Evolutionary conservation across 2,797 vertebrate genomes (phyloP).

Genomic region (Meriones psammophilus): DNA sequence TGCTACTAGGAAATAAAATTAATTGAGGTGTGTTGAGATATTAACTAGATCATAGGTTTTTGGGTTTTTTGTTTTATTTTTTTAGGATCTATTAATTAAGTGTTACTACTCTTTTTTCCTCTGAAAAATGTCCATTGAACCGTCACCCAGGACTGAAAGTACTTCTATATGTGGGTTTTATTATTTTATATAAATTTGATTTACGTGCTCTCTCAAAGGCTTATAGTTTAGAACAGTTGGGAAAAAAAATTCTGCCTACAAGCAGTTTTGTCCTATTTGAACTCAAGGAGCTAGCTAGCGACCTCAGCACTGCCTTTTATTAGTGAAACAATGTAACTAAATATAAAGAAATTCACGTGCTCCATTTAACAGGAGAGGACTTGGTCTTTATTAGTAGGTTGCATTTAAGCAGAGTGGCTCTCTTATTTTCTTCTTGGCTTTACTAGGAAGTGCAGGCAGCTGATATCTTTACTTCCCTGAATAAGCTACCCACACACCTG

Average conservation of each 20-base stretch:
- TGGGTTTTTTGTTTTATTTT: not conserved
- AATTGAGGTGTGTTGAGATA: not conserved
- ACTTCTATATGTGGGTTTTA: constrained; percentile 5
- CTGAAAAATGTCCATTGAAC: constrained; percentile 70
- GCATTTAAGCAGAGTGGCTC: not conserved
- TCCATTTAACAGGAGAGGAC: not conserved
- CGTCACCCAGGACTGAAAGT: constrained; percentile 38
- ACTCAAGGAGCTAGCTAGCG: constrained; percentile 9
- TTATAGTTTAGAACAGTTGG: constrained; percentile 32
- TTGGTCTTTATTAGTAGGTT: not conserved
- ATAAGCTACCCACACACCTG: not conserved
- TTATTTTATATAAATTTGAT: constrained; percentile 48
- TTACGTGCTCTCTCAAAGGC: constrained; percentile 18
- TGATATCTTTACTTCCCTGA: not conserved
- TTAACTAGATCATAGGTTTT: not conserved
- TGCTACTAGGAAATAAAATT: constrained; percentile 21
- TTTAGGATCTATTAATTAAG: constrained; percentile 11
- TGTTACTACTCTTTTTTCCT: constrained; percentile 37
- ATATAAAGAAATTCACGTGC: not conserved
- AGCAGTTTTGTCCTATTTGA: not conserved
- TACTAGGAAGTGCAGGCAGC: not conserved
- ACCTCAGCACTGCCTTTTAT: constrained; percentile 56
- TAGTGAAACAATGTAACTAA: constrained; percentile 57
- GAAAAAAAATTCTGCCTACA: not conserved
- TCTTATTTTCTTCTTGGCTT: not conserved